phyloP scores from a whole-genome alignment of 2,113 vertebrate species.

The Theristicus caerulescens region DNA sequence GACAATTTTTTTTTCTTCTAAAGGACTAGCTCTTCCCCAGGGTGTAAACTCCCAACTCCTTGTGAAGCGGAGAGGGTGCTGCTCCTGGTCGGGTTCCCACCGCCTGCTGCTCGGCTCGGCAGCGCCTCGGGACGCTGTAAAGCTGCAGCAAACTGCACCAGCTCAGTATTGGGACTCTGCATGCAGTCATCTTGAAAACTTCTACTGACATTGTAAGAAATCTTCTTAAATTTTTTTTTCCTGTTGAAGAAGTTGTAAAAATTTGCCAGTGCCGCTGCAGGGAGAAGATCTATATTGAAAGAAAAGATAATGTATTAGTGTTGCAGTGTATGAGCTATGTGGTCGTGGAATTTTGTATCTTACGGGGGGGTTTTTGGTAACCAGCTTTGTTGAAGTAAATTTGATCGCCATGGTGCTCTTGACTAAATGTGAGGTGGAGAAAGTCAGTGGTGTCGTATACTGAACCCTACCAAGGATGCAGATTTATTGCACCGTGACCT shows the following conservation, averaged over 20 bases:
- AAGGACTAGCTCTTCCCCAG: neutral
- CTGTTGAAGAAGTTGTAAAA: neutral
- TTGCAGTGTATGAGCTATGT: neutral
- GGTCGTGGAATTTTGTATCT: neutral
- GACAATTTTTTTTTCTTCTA: neutral
- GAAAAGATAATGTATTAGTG: neutral
- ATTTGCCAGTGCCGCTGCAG: neutral
- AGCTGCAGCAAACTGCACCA: neutral
- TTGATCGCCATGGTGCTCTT: neutral
- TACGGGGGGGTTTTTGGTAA: neutral
- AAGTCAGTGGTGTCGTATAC: accelerated
- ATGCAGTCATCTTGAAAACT: neutral
- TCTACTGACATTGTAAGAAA: neutral
- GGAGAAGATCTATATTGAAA: neutral
- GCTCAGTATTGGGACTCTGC: too few species aligned
- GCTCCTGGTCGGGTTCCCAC: neutral
- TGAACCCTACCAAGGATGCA: neutral
- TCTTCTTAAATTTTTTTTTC: neutral
- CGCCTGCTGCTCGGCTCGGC: neutral
- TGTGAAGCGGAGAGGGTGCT: neutral
- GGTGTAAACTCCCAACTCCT: neutral
- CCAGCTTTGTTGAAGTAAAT: neutral
- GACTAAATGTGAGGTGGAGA: neutral
- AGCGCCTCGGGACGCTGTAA: accelerated
- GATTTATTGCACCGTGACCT: neutral